Evolutionary conservation across 2,888 invertebrate species (phyloP), one percentile per base, ranked within the genome.

Genomic region (Mythimna lalbum): DNA sequence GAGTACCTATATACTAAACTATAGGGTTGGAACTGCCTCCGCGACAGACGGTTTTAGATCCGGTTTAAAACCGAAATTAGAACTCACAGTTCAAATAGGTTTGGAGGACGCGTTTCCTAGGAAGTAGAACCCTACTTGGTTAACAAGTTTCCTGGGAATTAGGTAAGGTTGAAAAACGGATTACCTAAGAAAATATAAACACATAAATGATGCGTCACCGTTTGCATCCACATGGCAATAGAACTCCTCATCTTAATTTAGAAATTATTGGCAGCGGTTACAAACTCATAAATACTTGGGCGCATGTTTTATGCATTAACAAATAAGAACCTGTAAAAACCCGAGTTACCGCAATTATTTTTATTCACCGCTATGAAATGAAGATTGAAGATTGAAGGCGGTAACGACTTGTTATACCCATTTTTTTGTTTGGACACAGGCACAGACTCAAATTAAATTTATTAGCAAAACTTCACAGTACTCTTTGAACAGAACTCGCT

Each of bases 271-370:
- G 60, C 27, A 74, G 47, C 33, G 21, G n/a, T 63, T 31, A n/a
- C 39, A 31, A 63, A 49, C 33, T n/a, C 14, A 55, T 55, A 31
- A 63, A 61, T 19, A 14, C n/a, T 23, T 27, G 55, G 67, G 59
- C 67, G 68, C 47, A 67, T 61, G 39, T 63, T 72, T 69, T 67
- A 39, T 72, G 61, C 52, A 72, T 62, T 53, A 33, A 14, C 50
- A 57, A 76, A 71, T 59, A 65, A 36, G 36, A 63, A 66, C 9
- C 10, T 31, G 52, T 64, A 60, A 69, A 63, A 80, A 69, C 57
- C 50, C 59, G 23, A 67, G 33, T n/a, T 53, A 70, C 43, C 9
- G 50, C 63, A 56, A 63, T 56, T 62, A 63, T 61, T 69, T 79
- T 79, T 64, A 65, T 67, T 55, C 43, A 76, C 56, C n/a, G 52